Evolutionary conservation across 2,888 invertebrate genomes (phyloP).

Genomic region (Latrodectus hesperus): DNA sequence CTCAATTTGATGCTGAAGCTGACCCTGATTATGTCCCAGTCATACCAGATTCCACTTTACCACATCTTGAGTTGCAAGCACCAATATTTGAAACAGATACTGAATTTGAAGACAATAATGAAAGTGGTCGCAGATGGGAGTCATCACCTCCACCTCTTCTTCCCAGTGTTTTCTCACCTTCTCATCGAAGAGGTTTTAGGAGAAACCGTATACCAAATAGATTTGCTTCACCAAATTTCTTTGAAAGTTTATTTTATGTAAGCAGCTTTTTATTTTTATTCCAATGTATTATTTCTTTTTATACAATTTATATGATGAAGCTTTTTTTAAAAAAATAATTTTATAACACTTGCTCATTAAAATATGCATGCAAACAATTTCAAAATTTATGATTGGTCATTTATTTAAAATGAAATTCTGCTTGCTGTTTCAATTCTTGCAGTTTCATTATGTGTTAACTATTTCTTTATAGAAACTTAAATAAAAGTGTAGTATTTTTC

Average conservation of each 20-base stretch:
- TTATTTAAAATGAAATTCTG: no score
- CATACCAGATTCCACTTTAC: neutral
- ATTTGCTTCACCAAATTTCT: neutral
- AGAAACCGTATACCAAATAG: neutral
- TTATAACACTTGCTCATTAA: no score
- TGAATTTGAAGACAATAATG: neutral
- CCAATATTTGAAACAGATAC: neutral
- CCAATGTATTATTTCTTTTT: no score
- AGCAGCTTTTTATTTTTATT: neutral
- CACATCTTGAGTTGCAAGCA: neutral
- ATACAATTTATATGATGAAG: no score
- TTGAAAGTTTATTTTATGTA: neutral
- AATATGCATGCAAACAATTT: no score
- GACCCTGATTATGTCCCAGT: slow-evolving; percentile 25
- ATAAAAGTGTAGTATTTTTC: no score
- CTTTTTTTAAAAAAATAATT: no score
- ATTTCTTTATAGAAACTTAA: no score
- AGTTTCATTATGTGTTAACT: no score
- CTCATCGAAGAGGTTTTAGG: neutral
- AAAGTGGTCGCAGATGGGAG: neutral
- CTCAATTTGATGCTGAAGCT: slow-evolving; percentile 65
- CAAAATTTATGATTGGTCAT: no score
- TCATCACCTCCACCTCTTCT: neutral
- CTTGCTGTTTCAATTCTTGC: no score
- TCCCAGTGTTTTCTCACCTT: neutral